phyloP scores from a whole-genome alignment of 2,113 vertebrate species.

The Gnathonemus echidnorhynchus region DNA sequence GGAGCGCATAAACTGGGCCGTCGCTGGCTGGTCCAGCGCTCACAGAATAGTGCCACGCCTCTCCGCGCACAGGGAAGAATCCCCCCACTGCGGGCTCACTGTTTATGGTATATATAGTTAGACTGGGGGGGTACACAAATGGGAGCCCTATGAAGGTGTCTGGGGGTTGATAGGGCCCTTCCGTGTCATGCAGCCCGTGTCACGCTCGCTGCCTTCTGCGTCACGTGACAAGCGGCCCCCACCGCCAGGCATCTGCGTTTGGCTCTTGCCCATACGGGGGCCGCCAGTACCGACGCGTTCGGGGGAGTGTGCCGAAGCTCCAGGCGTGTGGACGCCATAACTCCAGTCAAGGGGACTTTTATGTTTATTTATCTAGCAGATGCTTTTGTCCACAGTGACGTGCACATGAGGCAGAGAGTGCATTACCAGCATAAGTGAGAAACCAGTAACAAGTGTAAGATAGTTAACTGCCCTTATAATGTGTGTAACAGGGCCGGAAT shows the following conservation, averaged over 20 bases:
- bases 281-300: not conserved
- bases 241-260: not conserved
- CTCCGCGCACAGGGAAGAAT: not conserved
- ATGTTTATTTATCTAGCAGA: not conserved
- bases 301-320: not conserved
- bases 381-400: not conserved
- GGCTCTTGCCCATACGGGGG: not conserved
- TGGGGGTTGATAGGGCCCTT: not conserved
- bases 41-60: not conserved
- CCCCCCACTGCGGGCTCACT: not conserved
- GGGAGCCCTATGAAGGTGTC: not conserved
- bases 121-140: not conserved
- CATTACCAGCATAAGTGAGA: not conserved
- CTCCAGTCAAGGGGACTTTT: not conserved
- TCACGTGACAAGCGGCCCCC: not conserved
- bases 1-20: constrained; percentile 36
- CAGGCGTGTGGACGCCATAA: not conserved
- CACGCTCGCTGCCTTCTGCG: too few species aligned
- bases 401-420: not conserved
- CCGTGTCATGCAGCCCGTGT: not conserved
- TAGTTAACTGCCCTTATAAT: not conserved
- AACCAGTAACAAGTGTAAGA: not conserved
- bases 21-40: constrained; percentile 15
- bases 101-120: not conserved
- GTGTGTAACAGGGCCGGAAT: not conserved